Percentiles rank a stretch among this genome's conserved stretches.
Conservation (phyloP, 2,888 invertebrate genomes). For the Dastarcus helophoroides region DNA sequence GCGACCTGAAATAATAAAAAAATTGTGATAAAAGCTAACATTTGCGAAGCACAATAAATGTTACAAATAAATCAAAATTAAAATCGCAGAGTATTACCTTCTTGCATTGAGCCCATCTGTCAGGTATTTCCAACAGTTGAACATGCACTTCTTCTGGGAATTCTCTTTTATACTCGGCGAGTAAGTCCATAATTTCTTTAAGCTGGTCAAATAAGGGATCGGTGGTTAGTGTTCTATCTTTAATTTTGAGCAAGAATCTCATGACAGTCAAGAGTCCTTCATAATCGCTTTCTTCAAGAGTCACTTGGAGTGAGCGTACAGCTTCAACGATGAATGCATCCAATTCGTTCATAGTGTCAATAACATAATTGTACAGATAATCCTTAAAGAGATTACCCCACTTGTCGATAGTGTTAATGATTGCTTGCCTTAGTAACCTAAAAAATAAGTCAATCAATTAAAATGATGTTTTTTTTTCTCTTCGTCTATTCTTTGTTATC, state of each 20-base stretch:
- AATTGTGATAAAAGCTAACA: too few relatives aligned
- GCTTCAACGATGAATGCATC: constrained; percentile 68
- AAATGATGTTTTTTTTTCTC: too few relatives aligned
- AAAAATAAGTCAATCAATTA: constrained; percentile 67
- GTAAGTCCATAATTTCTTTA: constrained; percentile 71
- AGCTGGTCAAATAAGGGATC: constrained; percentile 86
- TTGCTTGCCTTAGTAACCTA: constrained; percentile 65
- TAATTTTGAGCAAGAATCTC: constrained; percentile 64
- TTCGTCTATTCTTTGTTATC: too few relatives aligned
- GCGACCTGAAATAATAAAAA: constrained; percentile 41
- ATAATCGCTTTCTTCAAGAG: constrained; percentile 75
- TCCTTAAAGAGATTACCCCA: constrained; percentile 84
- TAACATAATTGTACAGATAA: constrained; percentile 72
- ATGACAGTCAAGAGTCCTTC: constrained; percentile 73
- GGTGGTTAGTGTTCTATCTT: constrained; percentile 66
- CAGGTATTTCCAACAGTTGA: constrained; percentile 71
- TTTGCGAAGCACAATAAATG: too few relatives aligned
- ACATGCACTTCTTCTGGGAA: constrained; percentile 68
- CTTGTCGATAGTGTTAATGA: constrained; percentile 72
- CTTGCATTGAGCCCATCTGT: constrained; percentile 77
- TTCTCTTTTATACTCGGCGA: constrained; percentile 77
- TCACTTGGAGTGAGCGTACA: constrained; percentile 56
- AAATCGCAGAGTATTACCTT: too few relatives aligned
- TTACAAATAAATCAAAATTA: too few relatives aligned
- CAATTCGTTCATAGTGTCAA: constrained; percentile 62